These are phyloP conservation scores for Sebastes minor DNA, from an alignment of 2,797 vertebrate genomes.

Conservation along the genomic window DNA sequence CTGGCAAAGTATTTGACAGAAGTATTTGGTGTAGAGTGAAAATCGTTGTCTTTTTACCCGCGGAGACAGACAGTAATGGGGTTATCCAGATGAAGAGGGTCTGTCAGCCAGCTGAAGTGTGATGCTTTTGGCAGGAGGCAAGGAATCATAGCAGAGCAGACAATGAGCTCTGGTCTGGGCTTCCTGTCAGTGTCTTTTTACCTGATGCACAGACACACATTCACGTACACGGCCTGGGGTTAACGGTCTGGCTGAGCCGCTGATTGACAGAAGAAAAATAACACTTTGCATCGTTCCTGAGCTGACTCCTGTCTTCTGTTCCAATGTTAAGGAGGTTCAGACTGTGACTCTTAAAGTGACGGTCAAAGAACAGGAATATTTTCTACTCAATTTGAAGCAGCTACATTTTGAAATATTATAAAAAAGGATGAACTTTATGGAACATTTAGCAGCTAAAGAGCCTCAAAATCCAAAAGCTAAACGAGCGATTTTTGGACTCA, in stretches of 20 bases:
- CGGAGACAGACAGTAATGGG: slow-evolving; percentile 32
- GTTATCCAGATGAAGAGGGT: slow-evolving; percentile 33
- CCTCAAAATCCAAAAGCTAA: background rate
- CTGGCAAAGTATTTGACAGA: slow-evolving; percentile 8
- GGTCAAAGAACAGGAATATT: background rate
- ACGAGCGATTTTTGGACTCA: background rate
- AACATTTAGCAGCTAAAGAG: background rate
- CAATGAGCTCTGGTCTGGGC: slow-evolving; percentile 22
- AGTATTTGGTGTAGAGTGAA: slow-evolving; percentile 13
- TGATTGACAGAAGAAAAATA: slow-evolving; percentile 38
- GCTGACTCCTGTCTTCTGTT: slow-evolving; percentile 15
- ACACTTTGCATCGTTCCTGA: background rate
- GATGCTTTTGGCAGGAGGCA: slow-evolving; percentile 49
- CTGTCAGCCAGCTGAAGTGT: slow-evolving; percentile 30
- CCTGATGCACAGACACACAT: background rate
- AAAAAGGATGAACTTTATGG: background rate
- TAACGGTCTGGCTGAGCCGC: background rate
- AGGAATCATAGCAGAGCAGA: slow-evolving; percentile 18
- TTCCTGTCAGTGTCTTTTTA: slow-evolving; percentile 32
- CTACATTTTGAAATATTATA: background rate
- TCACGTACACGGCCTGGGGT: background rate
- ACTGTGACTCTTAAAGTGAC: background rate
- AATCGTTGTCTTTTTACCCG: background rate
- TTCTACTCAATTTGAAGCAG: background rate
- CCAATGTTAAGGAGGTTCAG: background rate